These are phyloP conservation scores for Pangasius mekongensis DNA, from an alignment of 2,797 vertebrate species.

Conservation along the genomic window DNA sequence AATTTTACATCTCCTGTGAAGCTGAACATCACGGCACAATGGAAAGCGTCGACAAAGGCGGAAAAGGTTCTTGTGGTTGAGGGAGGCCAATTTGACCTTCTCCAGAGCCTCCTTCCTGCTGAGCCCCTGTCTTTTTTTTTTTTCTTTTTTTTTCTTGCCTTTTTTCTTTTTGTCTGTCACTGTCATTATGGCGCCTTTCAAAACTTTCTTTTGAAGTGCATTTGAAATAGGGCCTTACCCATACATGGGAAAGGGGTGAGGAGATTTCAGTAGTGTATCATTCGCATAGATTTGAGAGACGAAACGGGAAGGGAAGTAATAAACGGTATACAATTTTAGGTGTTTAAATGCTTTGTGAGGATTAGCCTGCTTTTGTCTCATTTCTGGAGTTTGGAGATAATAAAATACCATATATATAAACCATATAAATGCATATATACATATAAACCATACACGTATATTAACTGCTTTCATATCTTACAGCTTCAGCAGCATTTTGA, in stretches of 20 bases:
- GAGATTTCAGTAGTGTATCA: slow-evolving; percentile 22
- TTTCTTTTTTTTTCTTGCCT: slow-evolving; percentile 33
- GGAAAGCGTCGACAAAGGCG: slow-evolving; percentile 61
- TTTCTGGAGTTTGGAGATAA: background rate
- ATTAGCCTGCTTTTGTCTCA: background rate
- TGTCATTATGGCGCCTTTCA: slow-evolving; percentile 70
- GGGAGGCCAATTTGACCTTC: slow-evolving; percentile 75
- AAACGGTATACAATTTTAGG: background rate
- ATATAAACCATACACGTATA: background rate
- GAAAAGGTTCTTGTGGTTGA: slow-evolving; percentile 68
- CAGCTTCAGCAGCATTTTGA: too few relatives aligned
- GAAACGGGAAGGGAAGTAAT: slow-evolving; percentile 30
- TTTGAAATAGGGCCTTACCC: slow-evolving; percentile 66
- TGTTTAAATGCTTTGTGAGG: background rate
- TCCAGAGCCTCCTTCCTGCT: slow-evolving; percentile 62
- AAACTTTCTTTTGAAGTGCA: slow-evolving; percentile 72
- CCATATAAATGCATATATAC: background rate
- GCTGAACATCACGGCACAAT: slow-evolving; percentile 32
- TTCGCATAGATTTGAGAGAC: slow-evolving; percentile 20
- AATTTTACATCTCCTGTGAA: background rate
- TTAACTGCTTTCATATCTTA: background rate
- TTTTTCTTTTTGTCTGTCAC: slow-evolving; percentile 34
- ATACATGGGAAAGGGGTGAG: slow-evolving; percentile 47
- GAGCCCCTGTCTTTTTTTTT: slow-evolving; percentile 42
- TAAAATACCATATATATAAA: background rate